phyloP scores from a whole-genome alignment of 1,140 invertebrate species.

The Cryptotermes secundus region DNA sequence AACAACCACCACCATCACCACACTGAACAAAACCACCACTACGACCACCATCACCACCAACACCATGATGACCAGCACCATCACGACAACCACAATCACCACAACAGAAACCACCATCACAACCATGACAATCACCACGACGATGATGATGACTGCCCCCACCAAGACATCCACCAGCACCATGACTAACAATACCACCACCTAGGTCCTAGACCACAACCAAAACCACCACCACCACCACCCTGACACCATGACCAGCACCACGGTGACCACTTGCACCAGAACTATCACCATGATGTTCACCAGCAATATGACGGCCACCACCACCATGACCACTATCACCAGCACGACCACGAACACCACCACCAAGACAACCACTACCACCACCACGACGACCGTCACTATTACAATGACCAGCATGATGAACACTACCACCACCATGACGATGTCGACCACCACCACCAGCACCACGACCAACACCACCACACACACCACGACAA shows the following conservation, averaged over 20 bases:
- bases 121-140: too few species aligned
- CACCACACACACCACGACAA: not conserved
- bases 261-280: not conserved
- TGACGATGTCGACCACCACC: not conserved
- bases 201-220: too few species aligned
- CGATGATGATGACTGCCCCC: too few species aligned
- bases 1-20: too few species aligned
- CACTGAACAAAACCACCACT: too few species aligned
- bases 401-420: not conserved
- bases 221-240: not conserved
- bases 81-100: too few species aligned
- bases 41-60: too few species aligned
- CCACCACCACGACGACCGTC: not conserved
- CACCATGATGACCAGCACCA: too few species aligned
- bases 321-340: not conserved
- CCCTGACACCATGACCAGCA: not conserved
- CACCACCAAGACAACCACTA: not conserved
- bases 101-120: too few species aligned
- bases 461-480: not conserved
- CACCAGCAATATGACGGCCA: not conserved
- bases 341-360: not conserved
- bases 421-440: not conserved
- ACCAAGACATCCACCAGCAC: too few species aligned
- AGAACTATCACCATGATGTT: not conserved
- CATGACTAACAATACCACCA: too few species aligned